Percentiles rank a stretch among this genome's conserved stretches.
These are phyloP conservation scores for Protula sp. DNA, from an alignment of 2,888 invertebrate species.

Conservation along the genomic window DNA sequence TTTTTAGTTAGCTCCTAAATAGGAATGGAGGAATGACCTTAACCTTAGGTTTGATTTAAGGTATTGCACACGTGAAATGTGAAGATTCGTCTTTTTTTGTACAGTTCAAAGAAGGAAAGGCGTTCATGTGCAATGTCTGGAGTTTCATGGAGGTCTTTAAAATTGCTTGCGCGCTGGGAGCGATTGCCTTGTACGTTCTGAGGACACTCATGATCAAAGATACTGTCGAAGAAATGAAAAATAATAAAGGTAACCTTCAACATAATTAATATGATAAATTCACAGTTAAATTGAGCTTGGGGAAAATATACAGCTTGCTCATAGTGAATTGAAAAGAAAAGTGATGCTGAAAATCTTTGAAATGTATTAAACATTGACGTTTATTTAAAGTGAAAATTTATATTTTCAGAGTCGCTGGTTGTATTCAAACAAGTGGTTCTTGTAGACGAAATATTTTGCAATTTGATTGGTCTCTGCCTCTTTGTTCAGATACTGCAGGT, in stretches of 20 bases:
- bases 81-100: background rate
- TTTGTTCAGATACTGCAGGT: background rate
- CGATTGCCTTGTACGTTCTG: background rate
- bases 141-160: background rate
- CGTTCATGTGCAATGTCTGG: background rate
- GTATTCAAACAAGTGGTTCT: background rate
- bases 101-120: background rate
- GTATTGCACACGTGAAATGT: too few relatives aligned
- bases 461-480: background rate
- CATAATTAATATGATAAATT: background rate
- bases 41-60: too few relatives aligned
- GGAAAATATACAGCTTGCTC: too few relatives aligned
- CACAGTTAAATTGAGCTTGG: too few relatives aligned
- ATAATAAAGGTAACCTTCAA: background rate
- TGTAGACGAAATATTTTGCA: background rate
- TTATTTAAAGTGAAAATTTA: too few relatives aligned
- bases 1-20: too few relatives aligned
- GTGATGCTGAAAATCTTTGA: too few relatives aligned
- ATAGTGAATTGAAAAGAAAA: too few relatives aligned
- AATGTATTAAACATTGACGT: too few relatives aligned
- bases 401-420: background rate
- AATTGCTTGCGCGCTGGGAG: background rate
- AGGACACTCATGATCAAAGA: background rate
- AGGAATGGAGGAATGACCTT: too few relatives aligned
- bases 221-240: background rate